These are phyloP conservation scores for Kryphioiulus occultus DNA, from an alignment of 2,888 invertebrate genomes.

Conservation along the genomic window DNA sequence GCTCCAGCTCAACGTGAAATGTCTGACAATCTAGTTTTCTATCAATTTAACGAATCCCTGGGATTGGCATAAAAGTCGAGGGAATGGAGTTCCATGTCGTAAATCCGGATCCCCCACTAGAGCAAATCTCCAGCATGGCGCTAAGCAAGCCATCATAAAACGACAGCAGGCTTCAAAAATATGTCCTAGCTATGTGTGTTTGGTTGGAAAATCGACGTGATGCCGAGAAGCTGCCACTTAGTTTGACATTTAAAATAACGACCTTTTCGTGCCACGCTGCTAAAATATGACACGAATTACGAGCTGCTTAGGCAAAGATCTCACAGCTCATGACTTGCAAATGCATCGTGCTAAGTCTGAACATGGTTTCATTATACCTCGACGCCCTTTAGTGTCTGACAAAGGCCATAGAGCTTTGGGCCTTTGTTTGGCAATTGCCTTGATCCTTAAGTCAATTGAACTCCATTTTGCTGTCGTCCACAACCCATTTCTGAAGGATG, in stretches of 20 bases:
- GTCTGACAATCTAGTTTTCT: not conserved
- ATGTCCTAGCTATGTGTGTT: not conserved
- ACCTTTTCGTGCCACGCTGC: not conserved
- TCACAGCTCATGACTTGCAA: not conserved
- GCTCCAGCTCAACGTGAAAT: not conserved
- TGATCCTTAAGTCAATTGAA: not conserved
- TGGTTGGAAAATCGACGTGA: not conserved
- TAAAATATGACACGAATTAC: conserved; percentile 22
- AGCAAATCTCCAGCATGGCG: not conserved
- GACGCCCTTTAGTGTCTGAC: not conserved
- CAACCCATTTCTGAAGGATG: too few relatives aligned
- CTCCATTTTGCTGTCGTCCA: too few relatives aligned
- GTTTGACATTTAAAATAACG: not conserved
- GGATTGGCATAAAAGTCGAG: not conserved
- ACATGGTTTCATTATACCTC: not conserved
- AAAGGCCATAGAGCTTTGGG: not conserved
- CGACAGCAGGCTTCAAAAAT: not conserved
- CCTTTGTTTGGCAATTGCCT: not conserved
- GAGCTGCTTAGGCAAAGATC: conserved; percentile 18
- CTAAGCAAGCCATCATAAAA: not conserved
- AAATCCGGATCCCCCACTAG: not conserved
- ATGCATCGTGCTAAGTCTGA: not conserved
- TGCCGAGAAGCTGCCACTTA: not conserved
- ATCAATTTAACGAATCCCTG: conserved; percentile 1
- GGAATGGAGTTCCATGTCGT: not conserved